Evolutionary conservation across 2,113 vertebrate genomes (phyloP).

Genomic region (Lonchura striata): DNA sequence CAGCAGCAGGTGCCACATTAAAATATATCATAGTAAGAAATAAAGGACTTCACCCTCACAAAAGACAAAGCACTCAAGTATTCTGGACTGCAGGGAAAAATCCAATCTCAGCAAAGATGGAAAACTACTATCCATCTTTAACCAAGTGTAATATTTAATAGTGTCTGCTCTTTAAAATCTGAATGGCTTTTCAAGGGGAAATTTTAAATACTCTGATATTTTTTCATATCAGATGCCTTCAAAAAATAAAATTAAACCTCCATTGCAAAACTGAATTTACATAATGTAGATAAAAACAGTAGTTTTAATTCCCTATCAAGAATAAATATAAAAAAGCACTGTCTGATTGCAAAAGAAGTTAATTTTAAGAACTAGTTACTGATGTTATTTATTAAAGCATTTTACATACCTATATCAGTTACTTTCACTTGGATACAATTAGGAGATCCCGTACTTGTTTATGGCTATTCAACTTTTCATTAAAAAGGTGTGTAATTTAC

Average conservation of each 20-base stretch:
- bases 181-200: neutral
- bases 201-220: neutral
- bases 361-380: neutral
- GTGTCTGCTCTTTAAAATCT: neutral
- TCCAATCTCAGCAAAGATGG: neutral
- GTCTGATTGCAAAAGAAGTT: neutral
- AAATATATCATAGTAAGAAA: neutral
- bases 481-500: neutral
- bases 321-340: neutral
- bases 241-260: neutral
- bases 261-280: neutral
- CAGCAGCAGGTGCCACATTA: neutral
- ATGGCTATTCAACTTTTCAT: neutral
- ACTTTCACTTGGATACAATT: neutral
- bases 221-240: neutral
- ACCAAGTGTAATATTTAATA: neutral
- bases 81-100: neutral
- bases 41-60: neutral
- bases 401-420: neutral
- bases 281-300: neutral
- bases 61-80: neutral
- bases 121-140: neutral
- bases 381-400: neutral
- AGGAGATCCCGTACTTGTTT: neutral
- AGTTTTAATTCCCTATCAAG: neutral